A percentile compares a stretch with the other conserved stretches of the same genome.
Evolutionary conservation across 2,797 vertebrate species (phyloP).

Genomic region (Sebastes melanostomus): DNA sequence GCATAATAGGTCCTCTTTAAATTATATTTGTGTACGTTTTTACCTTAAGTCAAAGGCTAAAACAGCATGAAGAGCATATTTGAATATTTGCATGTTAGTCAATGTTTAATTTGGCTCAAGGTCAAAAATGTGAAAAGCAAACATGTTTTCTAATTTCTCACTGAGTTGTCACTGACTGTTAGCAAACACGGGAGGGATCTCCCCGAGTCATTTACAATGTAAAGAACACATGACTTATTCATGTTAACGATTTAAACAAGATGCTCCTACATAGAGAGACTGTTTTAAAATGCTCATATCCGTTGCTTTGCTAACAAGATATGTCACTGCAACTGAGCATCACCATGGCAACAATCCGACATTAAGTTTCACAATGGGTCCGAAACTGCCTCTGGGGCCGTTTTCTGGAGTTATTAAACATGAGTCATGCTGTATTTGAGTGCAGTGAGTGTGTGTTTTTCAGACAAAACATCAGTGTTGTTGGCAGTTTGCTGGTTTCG

Average conservation of each 20-base stretch:
- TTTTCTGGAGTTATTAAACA: background rate
- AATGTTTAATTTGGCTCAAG: background rate
- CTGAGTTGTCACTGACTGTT: background rate
- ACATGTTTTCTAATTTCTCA: background rate
- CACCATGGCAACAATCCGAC: slow-evolving; percentile 53
- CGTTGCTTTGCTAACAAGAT: background rate
- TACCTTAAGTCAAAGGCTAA: background rate
- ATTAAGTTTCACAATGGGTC: slow-evolving; percentile 18
- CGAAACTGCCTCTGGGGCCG: background rate
- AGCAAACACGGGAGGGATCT: slow-evolving; percentile 19
- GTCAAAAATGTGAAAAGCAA: slow-evolving; percentile 21
- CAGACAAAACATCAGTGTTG: background rate
- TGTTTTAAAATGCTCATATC: background rate
- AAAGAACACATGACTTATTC: slow-evolving; percentile 18
- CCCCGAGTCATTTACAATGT: slow-evolving; percentile 5
- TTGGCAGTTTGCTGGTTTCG: background rate
- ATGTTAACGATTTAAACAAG: slow-evolving; percentile 6
- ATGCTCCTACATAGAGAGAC: background rate
- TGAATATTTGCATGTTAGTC: background rate
- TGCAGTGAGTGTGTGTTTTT: background rate
- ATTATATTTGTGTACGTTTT: background rate
- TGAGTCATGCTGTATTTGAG: background rate
- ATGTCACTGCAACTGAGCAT: background rate
- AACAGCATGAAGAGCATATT: background rate
- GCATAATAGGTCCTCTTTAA: background rate